Percentiles rank a stretch among this genome's conserved stretches.
phyloP scores from a whole-genome alignment of 2,888 invertebrate species.

The Dorcus hopei region DNA sequence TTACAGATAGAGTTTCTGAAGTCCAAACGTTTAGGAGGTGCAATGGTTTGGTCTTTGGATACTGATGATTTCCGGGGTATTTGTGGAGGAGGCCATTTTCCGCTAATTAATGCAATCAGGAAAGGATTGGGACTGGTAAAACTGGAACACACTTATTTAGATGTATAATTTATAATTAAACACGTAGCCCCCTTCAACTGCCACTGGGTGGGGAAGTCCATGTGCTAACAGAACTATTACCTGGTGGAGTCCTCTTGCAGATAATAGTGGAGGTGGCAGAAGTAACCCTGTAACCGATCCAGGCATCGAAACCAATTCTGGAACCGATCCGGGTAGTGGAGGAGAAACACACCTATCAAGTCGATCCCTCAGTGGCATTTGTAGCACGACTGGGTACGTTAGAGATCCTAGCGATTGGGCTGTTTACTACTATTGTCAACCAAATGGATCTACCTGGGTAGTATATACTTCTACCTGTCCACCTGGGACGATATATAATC shows the following conservation, averaged over 20 bases:
- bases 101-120: conserved; percentile 57
- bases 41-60: conserved; percentile 79
- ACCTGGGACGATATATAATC: conserved; percentile 44
- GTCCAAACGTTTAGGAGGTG: conserved; percentile 53
- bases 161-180: no score
- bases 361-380: conserved; percentile 27
- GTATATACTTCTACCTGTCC: conserved; percentile 43
- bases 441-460: conserved; percentile 23
- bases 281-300: background rate
- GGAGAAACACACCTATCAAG: background rate
- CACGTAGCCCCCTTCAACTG: no score
- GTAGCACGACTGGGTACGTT: conserved; percentile 45
- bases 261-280: background rate
- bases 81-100: conserved; percentile 57
- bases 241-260: background rate
- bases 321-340: background rate
- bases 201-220: no score
- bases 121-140: no score
- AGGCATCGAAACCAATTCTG: no score
- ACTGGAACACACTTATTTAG: no score
- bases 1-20: background rate
- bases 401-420: conserved; percentile 45
- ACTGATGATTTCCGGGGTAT: conserved; percentile 69
- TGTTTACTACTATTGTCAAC: conserved; percentile 47
- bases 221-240: background rate